Conservation (phyloP, 2,888 invertebrate genomes). For the Nematopogon swammerdamellus region DNA sequence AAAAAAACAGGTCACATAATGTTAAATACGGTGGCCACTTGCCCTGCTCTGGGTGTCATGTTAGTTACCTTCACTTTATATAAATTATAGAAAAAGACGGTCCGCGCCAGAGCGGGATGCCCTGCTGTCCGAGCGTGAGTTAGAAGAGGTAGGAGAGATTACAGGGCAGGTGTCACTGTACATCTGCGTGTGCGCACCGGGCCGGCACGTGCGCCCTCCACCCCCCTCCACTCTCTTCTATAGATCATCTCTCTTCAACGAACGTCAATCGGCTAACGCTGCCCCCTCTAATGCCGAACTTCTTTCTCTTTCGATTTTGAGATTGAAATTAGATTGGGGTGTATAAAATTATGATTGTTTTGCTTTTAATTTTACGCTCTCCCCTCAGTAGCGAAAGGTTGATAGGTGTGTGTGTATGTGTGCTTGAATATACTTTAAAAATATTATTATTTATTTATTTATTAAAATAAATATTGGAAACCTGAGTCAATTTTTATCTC, state of each 20-base stretch:
- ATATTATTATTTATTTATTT: no score
- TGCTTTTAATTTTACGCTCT: no score
- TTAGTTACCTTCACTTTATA: conserved; percentile 53
- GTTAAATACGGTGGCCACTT: conserved; percentile 15
- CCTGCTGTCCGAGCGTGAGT: not conserved
- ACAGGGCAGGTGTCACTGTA: conserved; percentile 35
- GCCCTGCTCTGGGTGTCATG: conserved; percentile 18
- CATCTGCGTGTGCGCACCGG: conserved; percentile 31
- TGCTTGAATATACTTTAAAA: no score
- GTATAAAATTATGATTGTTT: no score
- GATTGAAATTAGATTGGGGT: not conserved
- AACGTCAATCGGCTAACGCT: not conserved
- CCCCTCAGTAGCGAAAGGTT: no score
- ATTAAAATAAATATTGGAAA: no score
- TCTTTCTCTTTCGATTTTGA: not conserved
- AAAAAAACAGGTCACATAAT: conserved; percentile 46
- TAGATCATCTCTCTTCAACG: not conserved
- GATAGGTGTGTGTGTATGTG: no score
- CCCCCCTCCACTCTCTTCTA: not conserved
- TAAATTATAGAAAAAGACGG: conserved; percentile 56
- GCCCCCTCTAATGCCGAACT: not conserved
- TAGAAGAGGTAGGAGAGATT: conserved; percentile 15
- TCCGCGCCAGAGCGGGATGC: conserved; percentile 28
- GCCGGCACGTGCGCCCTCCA: not conserved
- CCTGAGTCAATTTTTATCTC: no score